Base-by-base conservation (phyloP, 2,888 invertebrate genomes). In the Onthophagus sagittarius region DNA sequence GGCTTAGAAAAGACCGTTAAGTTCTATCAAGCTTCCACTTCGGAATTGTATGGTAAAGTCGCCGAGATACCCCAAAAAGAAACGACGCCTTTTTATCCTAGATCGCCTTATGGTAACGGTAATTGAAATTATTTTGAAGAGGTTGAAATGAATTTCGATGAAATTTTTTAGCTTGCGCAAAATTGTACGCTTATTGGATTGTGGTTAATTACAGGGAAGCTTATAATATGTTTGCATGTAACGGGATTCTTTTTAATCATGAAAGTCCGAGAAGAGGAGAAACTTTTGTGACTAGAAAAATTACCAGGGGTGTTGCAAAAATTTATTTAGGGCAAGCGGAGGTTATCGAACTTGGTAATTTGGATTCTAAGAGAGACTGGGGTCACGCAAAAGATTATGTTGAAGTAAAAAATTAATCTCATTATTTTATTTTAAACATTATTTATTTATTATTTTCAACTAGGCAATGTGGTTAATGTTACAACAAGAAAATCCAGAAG, bases 401-500 rank as follows among this genome's bases (percentile, higher is more conserved):
- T 5, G 95, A 97, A 89, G 95, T 94, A 82, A 64, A 7, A 15
- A 23, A 23, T 23, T 23, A 23, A 64, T 64, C 15, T 70, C 3
- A n/a, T 11, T 70, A 14, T 4, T 15, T 7, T 62, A 13, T 3
- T 23, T 23, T 2, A 23, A 62, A 63, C 7, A 62, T 70, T 7
- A 6, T 13, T 32, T 9, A 13, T 23, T 62, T 7, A 39, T 33
- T 23, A 39, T 71, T 32, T 75, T 9, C 73, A 74, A 72, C 53
- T 69, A 79, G 79, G 99, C 98, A 0, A 99, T 99, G 99, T 99
- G 99, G 98, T 86, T 97, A 84, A 99, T 99, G 96, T 88, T 99
- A 13, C 99, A 99, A 84, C 93, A 94, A 82, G 92, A 96, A 0
- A 85, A 87, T 53, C 94, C 99, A 0, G 95, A 98, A 71, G 99